These are phyloP conservation scores for Myotis brandtii DNA, from an alignment of 2,113 vertebrate genomes.

Conservation along the genomic window DNA sequence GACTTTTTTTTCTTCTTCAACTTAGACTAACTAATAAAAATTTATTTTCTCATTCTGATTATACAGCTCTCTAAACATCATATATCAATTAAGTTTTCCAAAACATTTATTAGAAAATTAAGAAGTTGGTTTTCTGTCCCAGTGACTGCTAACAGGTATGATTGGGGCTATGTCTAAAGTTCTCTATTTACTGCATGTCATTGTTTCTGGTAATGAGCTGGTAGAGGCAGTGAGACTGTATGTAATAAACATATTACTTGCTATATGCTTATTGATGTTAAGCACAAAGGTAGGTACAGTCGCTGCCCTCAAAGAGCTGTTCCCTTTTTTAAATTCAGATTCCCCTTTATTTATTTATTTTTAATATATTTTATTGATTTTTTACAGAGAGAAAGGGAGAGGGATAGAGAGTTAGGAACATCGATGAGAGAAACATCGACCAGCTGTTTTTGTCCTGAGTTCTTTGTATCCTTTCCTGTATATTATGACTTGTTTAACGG, in stretches of 20 bases:
- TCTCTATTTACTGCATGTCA: neutral
- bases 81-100: constrained; percentile 32
- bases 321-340: neutral
- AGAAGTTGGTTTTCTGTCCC: neutral
- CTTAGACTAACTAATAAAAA: neutral
- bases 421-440: too few species aligned
- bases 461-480: neutral
- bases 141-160: neutral
- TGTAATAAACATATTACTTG: neutral
- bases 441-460: neutral
- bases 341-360: neutral
- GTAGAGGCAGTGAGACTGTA: neutral
- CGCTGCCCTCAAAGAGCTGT: neutral
- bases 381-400: too few species aligned
- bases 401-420: too few species aligned
- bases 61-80: neutral
- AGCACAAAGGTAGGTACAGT: neutral
- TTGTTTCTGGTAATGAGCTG: neutral
- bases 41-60: neutral
- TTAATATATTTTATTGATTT: neutral
- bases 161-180: neutral
- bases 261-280: neutral
- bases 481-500: neutral
- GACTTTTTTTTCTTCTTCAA: neutral
- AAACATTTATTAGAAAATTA: constrained; percentile 52